Conservation (phyloP, 2,113 vertebrate genomes). For the Rafetus swinhoei region DNA sequence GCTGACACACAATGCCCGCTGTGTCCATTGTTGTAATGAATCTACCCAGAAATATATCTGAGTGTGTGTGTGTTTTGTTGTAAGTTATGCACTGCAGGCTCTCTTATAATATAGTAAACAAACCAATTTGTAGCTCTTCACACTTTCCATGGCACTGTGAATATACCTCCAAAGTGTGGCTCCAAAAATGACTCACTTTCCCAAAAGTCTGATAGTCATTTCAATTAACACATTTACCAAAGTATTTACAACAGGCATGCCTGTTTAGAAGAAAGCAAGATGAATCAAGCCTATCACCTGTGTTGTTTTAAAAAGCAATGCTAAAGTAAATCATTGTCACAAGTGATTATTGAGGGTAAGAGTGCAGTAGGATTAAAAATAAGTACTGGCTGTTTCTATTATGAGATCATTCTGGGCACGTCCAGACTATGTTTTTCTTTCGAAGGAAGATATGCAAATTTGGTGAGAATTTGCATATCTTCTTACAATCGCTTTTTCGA, state of each 20-base stretch:
- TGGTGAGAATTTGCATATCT: no score
- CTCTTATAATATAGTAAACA: constrained; percentile 5
- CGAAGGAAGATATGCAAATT: no score
- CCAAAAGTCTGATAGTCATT: constrained; percentile 52
- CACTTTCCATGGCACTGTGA: constrained; percentile 14
- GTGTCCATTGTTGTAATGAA: constrained; percentile 17
- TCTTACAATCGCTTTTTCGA: no score
- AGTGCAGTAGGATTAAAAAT: constrained; percentile 25
- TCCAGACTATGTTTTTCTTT: no score
- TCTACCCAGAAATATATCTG: constrained; percentile 13
- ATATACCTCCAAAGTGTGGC: constrained; percentile 27
- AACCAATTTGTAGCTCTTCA: background rate
- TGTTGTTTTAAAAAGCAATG: constrained; percentile 12
- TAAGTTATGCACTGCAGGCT: constrained; percentile 1
- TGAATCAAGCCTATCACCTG: constrained; percentile 33
- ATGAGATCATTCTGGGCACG: background rate
- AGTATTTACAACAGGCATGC: constrained; percentile 39
- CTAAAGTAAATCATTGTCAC: constrained; percentile 28
- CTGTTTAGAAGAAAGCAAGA: constrained; percentile 18
- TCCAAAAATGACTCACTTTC: constrained; percentile 53
- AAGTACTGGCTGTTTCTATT: background rate
- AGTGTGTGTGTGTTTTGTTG: background rate
- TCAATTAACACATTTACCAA: constrained; percentile 67
- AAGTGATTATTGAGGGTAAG: constrained; percentile 29
- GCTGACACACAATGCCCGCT: constrained; percentile 41